phyloP scores from a whole-genome alignment of 2,113 vertebrate genomes.

The Syngnathoides biaculeatus region DNA sequence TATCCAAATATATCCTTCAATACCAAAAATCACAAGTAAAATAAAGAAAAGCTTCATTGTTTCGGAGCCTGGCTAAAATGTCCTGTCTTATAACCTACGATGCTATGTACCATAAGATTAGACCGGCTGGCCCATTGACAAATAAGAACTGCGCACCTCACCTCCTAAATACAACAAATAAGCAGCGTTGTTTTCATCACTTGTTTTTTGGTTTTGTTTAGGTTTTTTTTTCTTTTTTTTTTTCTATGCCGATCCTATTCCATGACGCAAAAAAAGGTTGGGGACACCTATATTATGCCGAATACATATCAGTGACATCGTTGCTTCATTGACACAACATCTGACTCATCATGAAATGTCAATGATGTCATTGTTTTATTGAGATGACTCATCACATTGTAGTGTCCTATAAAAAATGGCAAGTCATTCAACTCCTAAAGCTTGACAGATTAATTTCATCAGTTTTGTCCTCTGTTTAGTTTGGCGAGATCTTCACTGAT shows the following conservation, averaged over 20 bases:
- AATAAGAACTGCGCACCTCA: too few species aligned
- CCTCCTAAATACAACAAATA: too few species aligned
- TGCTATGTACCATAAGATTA: too few species aligned
- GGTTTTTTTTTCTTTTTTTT: background rate
- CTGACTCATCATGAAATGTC: too few species aligned
- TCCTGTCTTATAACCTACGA: too few species aligned
- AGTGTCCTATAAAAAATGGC: background rate
- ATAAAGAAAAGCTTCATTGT: too few species aligned
- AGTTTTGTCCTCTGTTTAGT: constrained; percentile 12
- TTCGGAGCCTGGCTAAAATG: too few species aligned
- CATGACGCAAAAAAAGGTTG: background rate
- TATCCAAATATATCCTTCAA: too few species aligned
- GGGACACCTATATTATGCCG: background rate
- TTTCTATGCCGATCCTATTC: background rate
- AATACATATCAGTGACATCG: background rate
- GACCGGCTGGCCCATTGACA: too few species aligned
- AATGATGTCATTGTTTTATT: background rate
- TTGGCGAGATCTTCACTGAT: constrained; percentile 35
- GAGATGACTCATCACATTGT: background rate
- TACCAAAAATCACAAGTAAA: too few species aligned
- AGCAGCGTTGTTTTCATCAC: too few species aligned
- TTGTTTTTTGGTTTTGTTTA: too few species aligned
- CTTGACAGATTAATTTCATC: background rate
- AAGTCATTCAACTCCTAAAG: background rate
- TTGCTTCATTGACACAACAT: background rate